Percentiles rank a stretch among this genome's conserved stretches.
These are phyloP conservation scores for Struthio camelus DNA, from an alignment of 2,113 vertebrate genomes.

Conservation along the genomic window DNA sequence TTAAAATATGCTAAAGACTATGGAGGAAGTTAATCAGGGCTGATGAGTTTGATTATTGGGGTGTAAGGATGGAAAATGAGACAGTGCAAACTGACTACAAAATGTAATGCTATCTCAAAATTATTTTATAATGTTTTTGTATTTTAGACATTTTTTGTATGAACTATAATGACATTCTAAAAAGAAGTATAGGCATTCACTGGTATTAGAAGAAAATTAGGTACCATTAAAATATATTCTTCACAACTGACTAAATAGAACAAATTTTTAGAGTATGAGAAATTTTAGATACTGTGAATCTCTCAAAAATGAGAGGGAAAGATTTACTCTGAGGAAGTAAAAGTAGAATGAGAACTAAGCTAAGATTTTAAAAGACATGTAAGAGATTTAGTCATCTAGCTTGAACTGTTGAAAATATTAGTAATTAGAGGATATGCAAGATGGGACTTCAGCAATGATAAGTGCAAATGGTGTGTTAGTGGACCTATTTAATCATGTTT, in stretches of 20 bases:
- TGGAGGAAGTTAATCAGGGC: background rate
- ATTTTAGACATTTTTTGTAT: background rate
- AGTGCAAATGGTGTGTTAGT: background rate
- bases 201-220: background rate
- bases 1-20: conserved; percentile 23
- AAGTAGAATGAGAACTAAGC: background rate
- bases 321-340: background rate
- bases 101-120: background rate
- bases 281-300: background rate
- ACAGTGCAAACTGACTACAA: background rate
- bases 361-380: background rate
- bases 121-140: background rate
- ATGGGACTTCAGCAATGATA: background rate
- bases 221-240: background rate
- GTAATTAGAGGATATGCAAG: background rate
- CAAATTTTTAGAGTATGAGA: background rate
- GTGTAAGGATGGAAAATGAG: conserved; percentile 6
- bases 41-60: background rate
- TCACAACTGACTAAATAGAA: background rate
- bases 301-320: background rate
- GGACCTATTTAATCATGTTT: background rate
- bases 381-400: background rate
- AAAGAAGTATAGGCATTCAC: background rate
- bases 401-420: background rate
- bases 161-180: background rate